Evolutionary conservation across 2,888 invertebrate species (phyloP).

Genomic region (Euspilapteryx auroguttella): DNA sequence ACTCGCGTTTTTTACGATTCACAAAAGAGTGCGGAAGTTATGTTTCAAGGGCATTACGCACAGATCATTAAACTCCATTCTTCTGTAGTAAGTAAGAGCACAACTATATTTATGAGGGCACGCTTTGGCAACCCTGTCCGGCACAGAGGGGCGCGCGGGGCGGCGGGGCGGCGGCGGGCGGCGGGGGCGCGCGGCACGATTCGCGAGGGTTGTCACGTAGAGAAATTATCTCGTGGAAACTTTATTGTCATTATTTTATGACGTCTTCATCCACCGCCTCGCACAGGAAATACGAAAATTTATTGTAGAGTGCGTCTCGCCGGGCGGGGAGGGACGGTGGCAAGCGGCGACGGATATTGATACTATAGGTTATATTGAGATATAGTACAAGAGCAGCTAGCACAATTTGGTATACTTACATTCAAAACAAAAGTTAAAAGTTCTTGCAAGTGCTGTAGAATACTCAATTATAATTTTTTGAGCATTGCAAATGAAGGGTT

Average conservation of each 20-base stretch:
- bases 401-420: no score
- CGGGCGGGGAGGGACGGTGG: not conserved
- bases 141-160: no score
- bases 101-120: constrained; percentile 42
- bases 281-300: not conserved
- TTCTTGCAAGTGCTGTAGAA: no score
- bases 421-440: no score
- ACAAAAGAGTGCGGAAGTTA: constrained; percentile 49
- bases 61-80: constrained; percentile 47
- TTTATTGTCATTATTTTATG: constrained; percentile 48
- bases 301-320: not conserved
- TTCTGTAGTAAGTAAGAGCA: constrained; percentile 27
- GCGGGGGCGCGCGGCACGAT: constrained; percentile 11
- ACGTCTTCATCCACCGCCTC: constrained; percentile 30
- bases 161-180: no score
- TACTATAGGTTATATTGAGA: no score
- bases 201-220: constrained; percentile 23
- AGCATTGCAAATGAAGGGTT: no score
- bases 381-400: no score
- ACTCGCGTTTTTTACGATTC: constrained; percentile 31
- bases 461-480: no score
- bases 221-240: constrained; percentile 26
- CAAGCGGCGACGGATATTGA: no score
- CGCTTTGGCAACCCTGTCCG: constrained; percentile 41
- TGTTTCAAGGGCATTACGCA: constrained; percentile 41